Conservation (phyloP, 2,888 invertebrate genomes). For the Patella pellucida region DNA sequence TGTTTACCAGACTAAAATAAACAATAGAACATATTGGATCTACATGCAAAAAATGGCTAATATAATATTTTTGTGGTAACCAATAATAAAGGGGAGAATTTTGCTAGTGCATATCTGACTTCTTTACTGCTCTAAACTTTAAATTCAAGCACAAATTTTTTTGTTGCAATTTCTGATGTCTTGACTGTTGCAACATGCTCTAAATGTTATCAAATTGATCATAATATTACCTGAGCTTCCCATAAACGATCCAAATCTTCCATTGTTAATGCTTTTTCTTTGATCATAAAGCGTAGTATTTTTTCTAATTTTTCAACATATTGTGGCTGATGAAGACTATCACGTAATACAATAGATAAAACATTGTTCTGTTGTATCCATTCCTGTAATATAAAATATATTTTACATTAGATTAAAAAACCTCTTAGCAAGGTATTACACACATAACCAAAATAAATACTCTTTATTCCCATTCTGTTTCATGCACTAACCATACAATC, state of each 20-base stretch:
- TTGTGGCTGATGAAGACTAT: conserved; percentile 93
- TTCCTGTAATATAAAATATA: conserved; percentile 42
- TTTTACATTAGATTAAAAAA: too few relatives aligned
- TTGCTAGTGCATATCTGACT: not conserved
- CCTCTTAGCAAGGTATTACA: too few relatives aligned
- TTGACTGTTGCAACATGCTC: not conserved
- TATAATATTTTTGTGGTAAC: too few relatives aligned
- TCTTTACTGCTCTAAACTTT: not conserved
- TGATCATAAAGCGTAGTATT: conserved; percentile 96
- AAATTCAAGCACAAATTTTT: not conserved
- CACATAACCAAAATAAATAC: too few relatives aligned
- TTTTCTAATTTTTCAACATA: conserved; percentile 98
- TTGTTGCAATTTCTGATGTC: not conserved
- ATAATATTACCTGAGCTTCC: conserved; percentile 82
- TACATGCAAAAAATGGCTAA: too few relatives aligned
- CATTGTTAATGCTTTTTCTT: conserved; percentile 83
- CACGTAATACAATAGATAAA: conserved; percentile 92
- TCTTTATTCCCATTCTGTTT: too few relatives aligned
- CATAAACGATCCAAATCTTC: conserved; percentile 95
- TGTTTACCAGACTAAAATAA: conserved; percentile 85
- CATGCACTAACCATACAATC: too few relatives aligned
- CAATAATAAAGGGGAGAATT: too few relatives aligned
- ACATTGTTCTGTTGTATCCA: conserved; percentile 98
- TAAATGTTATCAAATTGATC: not conserved
- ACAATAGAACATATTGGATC: not conserved